Conservation (phyloP, 2,797 vertebrate species). For the Cossypha heuglini region DNA sequence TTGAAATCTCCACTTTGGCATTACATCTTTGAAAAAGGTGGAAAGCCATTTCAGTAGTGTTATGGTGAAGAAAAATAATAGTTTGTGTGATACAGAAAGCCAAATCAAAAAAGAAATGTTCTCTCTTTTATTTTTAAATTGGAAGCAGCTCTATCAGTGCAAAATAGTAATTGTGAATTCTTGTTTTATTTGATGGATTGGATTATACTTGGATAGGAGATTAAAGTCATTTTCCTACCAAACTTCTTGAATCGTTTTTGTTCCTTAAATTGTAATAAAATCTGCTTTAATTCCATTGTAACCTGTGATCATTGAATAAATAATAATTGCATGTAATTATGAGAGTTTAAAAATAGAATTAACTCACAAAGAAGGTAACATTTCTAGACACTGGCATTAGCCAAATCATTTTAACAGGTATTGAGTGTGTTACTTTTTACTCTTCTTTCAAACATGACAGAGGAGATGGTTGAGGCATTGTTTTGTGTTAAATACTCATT, state of each 20-base stretch:
- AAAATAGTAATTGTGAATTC: neutral
- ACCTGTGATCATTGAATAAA: neutral
- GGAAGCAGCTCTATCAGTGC: neutral
- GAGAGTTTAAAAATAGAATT: neutral
- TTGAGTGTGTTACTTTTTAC: neutral
- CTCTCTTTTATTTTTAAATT: neutral
- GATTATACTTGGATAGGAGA: neutral
- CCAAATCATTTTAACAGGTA: neutral
- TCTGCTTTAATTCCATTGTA: neutral
- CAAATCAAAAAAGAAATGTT: neutral
- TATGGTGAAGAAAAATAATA: neutral
- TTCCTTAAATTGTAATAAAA: neutral
- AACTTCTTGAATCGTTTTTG: neutral
- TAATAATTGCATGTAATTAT: conserved; percentile 23
- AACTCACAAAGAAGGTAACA: neutral
- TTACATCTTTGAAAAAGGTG: neutral
- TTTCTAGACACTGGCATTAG: neutral
- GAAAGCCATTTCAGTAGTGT: neutral
- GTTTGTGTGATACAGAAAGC: neutral
- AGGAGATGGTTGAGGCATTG: neutral
- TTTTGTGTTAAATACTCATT: neutral
- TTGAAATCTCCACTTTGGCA: neutral
- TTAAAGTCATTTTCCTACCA: neutral
- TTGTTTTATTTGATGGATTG: neutral
- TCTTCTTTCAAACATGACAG: neutral